These are phyloP conservation scores for Acridotheres tristis DNA, from an alignment of 2,797 vertebrate genomes.

Conservation along the genomic window DNA sequence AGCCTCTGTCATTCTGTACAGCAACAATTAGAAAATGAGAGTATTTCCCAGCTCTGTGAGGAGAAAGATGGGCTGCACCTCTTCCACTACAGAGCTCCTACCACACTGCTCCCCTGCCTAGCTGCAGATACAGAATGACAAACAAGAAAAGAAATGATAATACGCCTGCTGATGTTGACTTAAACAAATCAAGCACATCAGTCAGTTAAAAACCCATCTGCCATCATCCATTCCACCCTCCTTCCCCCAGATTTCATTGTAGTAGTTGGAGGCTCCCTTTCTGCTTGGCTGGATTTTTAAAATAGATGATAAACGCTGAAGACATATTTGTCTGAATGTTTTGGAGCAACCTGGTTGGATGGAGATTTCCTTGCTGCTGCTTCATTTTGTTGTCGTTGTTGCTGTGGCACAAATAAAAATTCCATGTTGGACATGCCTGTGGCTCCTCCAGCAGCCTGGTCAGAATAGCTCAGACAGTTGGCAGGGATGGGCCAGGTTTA, in stretches of 20 bases:
- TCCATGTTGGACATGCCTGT: background rate
- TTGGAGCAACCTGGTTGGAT: background rate
- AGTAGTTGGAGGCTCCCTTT: background rate
- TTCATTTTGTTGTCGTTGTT: background rate
- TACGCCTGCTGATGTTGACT: constrained; percentile 6
- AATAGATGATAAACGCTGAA: constrained; percentile 48
- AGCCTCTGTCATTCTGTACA: background rate
- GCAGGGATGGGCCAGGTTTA: background rate
- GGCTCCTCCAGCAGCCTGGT: background rate
- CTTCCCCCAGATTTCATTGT: constrained; percentile 14
- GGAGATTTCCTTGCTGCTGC: background rate
- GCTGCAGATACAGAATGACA: constrained; percentile 52
- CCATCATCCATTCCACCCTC: background rate
- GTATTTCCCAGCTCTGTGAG: constrained; percentile 2
- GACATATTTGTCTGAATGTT: constrained; percentile 36
- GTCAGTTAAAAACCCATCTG: constrained; percentile 20
- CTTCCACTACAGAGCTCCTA: background rate
- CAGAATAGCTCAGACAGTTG: background rate
- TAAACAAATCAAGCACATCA: constrained; percentile 43
- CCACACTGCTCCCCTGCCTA: constrained; percentile 13
- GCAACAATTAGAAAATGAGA: constrained; percentile 42
- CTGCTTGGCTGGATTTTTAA: constrained; percentile 7
- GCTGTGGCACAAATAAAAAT: background rate
- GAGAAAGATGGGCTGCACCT: background rate
- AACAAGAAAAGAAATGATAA: constrained; percentile 48